Conservation (phyloP, 35 echinoderm and acorn worm genomes). For the Chiridota heheva region DNA sequence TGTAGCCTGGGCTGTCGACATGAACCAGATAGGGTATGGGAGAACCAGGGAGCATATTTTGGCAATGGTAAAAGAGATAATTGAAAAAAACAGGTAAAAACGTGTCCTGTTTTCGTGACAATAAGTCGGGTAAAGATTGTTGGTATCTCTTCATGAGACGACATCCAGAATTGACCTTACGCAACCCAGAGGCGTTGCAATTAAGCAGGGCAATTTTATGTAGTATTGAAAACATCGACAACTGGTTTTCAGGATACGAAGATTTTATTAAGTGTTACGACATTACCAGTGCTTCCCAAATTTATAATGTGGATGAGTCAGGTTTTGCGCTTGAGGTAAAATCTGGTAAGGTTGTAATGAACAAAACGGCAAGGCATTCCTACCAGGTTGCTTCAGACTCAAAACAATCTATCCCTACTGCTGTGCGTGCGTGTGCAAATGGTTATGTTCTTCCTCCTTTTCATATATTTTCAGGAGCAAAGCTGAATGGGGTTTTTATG, state of each 20-base stretch:
- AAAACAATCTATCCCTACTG: conserved; percentile 5
- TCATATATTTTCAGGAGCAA: conserved; percentile 5
- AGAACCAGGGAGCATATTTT: conserved; percentile 11
- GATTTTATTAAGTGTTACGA: not conserved
- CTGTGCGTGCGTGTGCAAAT: conserved; percentile 5
- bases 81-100: too few relatives aligned
- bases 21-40: conserved; percentile 42
- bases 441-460: conserved; percentile 8
- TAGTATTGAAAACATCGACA: not conserved
- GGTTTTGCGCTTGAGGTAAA: conserved; percentile 1
- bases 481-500: not conserved
- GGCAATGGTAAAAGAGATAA: conserved; percentile 41
- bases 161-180: not conserved
- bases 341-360: not conserved
- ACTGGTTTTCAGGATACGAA: conserved; percentile 24
- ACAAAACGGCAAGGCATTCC: not conserved
- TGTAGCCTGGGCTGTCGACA: conserved; percentile 18
- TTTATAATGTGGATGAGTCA: not conserved
- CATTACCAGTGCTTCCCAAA: not conserved
- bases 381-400: not conserved
- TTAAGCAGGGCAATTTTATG: not conserved
- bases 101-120: not conserved
- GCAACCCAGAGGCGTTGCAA: not conserved
- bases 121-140: conserved; percentile 15
- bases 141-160: not conserved